Percentiles rank a stretch among this genome's conserved stretches.
These are phyloP conservation scores for Salvator merianae DNA, from an alignment of 2,113 vertebrate genomes.

Conservation along the genomic window DNA sequence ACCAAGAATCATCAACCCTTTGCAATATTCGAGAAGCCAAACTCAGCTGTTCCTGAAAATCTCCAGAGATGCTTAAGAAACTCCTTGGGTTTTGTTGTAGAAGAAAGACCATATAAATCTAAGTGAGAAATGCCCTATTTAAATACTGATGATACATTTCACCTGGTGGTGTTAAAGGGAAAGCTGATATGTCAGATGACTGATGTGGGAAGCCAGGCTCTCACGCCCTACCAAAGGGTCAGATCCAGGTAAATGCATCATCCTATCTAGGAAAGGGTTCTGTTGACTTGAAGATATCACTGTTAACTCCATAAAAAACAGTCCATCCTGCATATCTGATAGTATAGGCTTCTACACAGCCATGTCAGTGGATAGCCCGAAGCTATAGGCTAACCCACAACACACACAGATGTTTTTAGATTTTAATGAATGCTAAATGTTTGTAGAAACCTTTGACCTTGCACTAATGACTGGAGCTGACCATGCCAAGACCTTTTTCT, in stretches of 20 bases:
- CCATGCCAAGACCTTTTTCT: slow-evolving; percentile 32
- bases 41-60: no score
- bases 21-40: no score
- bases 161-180: neutral
- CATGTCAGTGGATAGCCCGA: slow-evolving; percentile 43
- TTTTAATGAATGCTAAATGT: slow-evolving; percentile 72
- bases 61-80: no score
- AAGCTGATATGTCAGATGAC: neutral
- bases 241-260: neutral
- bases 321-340: slow-evolving; percentile 24
- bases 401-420: slow-evolving; percentile 53
- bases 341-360: slow-evolving; percentile 38
- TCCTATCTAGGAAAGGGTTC: neutral
- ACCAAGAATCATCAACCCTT: no score
- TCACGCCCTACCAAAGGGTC: neutral
- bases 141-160: no score
- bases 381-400: slow-evolving; percentile 47
- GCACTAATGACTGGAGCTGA: slow-evolving; percentile 61
- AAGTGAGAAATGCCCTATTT: no score
- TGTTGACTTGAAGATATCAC: slow-evolving; percentile 49
- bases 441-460: slow-evolving; percentile 71
- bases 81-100: no score
- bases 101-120: no score
- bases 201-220: neutral
- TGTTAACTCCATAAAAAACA: slow-evolving; percentile 18